A percentile compares a stretch with the other conserved stretches of the same genome.
phyloP scores from a whole-genome alignment of 2,113 vertebrate species.

The Peromyscus leucopus region DNA sequence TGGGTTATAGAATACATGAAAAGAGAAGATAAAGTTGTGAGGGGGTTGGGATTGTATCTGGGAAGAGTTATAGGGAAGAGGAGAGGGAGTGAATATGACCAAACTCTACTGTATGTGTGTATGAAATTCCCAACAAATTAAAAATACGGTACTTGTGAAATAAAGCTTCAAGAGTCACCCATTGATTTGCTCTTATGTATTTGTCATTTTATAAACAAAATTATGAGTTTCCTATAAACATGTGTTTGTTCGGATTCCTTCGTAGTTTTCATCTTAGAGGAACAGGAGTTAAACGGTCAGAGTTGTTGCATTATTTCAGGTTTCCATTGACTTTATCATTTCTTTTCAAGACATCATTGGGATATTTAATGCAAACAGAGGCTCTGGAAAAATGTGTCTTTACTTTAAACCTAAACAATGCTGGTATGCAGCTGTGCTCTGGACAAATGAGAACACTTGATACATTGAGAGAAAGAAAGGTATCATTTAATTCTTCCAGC shows the following conservation, averaged over 20 bases:
- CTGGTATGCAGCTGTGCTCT: neutral
- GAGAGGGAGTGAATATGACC: neutral
- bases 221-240: neutral
- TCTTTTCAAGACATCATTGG: neutral
- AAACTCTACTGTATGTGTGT: neutral
- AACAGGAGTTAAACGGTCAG: neutral
- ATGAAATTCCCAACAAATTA: neutral
- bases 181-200: neutral
- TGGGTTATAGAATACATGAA: neutral
- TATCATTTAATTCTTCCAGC: neutral
- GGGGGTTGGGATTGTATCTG: neutral
- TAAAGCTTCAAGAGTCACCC: neutral
- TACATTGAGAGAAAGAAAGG: neutral
- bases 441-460: neutral
- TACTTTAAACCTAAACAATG: neutral
- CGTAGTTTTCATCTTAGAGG: slow-evolving; percentile 11
- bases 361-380: neutral
- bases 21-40: neutral
- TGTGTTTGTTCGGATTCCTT: neutral
- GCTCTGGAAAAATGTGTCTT: neutral
- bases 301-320: slow-evolving; percentile 18
- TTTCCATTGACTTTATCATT: slow-evolving; percentile 4
- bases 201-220: neutral
- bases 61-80: neutral
- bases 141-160: neutral